These are phyloP conservation scores for Lasioglossum vierecki DNA, from an alignment of 2,888 invertebrate species.

Conservation along the genomic window DNA sequence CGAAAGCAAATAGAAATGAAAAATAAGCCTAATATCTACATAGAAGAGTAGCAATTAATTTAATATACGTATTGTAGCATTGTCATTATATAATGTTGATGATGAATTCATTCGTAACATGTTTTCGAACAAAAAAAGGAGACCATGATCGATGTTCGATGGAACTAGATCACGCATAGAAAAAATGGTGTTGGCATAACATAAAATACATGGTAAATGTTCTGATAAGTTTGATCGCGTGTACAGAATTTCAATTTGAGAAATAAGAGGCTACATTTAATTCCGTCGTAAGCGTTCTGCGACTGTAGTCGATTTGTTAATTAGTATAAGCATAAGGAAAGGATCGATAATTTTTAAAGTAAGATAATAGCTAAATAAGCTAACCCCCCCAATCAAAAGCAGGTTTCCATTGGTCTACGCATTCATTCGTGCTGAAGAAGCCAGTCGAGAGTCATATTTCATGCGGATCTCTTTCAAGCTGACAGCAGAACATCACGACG, in stretches of 20 bases:
- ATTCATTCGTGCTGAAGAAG: slow-evolving; percentile 73
- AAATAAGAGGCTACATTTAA: background rate
- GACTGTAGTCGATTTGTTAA: slow-evolving; percentile 11
- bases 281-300: background rate
- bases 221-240: background rate
- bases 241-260: background rate
- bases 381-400: slow-evolving; percentile 69
- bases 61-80: background rate
- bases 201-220: background rate
- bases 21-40: background rate
- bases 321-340: slow-evolving; percentile 10
- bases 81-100: slow-evolving; percentile 28
- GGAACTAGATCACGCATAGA: background rate
- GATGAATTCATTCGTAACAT: background rate
- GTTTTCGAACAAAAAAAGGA: slow-evolving; percentile 3
- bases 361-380: slow-evolving; percentile 57
- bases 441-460: slow-evolving; percentile 61
- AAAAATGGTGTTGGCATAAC: slow-evolving; percentile 4
- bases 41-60: background rate
- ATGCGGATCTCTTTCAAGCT: slow-evolving; percentile 42
- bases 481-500: slow-evolving; percentile 42
- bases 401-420: slow-evolving; percentile 73
- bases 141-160: background rate
- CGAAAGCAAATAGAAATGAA: background rate
- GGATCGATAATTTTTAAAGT: slow-evolving; percentile 40